These are phyloP conservation scores for Vidua chalybeata DNA, from an alignment of 2,113 vertebrate genomes.

Conservation along the genomic window DNA sequence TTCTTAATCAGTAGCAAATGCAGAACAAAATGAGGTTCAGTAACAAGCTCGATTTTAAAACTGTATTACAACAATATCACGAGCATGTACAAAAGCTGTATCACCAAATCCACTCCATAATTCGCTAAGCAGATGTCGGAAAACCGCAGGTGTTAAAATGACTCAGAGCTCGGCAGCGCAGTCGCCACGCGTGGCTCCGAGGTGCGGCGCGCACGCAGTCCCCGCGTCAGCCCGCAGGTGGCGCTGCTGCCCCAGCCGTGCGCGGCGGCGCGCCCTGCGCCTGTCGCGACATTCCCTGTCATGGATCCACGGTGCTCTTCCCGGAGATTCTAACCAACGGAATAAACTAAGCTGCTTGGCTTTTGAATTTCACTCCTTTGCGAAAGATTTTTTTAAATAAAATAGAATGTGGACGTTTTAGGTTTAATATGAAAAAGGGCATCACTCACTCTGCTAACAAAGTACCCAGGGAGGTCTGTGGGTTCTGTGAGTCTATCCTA, in stretches of 20 bases:
- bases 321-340: fast-evolving
- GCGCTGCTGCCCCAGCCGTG: neutral
- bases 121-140: fast-evolving
- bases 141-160: fast-evolving
- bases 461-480: neutral
- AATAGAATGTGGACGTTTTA: neutral
- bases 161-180: fast-evolving
- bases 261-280: fast-evolving
- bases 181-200: fast-evolving
- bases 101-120: neutral
- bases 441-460: neutral
- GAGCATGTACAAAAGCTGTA: neutral
- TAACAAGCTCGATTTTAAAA: neutral
- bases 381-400: neutral
- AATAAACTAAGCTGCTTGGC: neutral
- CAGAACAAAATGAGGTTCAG: neutral
- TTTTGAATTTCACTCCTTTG: neutral
- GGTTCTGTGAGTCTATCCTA: neutral
- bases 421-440: neutral
- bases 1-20: neutral
- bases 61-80: neutral
- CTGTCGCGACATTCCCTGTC: fast-evolving
- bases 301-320: fast-evolving
- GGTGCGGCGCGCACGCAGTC: neutral
- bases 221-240: neutral